Evolutionary conservation across 1,140 invertebrate genomes (phyloP).

Genomic region (Cheumatopsyche charites): DNA sequence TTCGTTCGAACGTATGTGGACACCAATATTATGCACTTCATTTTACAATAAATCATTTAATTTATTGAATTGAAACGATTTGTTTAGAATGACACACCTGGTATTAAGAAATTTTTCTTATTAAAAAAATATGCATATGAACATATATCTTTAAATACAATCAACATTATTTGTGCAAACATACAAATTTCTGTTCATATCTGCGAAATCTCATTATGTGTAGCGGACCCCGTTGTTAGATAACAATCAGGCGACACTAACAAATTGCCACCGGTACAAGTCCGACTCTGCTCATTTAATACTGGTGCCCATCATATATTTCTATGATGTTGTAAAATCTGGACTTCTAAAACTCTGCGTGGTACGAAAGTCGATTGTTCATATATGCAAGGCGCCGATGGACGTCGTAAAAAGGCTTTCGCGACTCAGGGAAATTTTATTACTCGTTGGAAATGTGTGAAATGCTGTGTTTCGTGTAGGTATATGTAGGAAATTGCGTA

Average conservation of each 20-base stretch:
- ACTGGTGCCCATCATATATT: slow-evolving; percentile 13
- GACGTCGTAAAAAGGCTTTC: background rate
- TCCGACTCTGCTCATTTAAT: slow-evolving; percentile 10
- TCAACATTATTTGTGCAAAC: too few species aligned
- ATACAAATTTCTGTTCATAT: slow-evolving; percentile 2
- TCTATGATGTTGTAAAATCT: slow-evolving; percentile 17
- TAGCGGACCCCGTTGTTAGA: slow-evolving; percentile 24
- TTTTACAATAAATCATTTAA: too few species aligned
- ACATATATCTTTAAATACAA: too few species aligned
- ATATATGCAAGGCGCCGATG: background rate
- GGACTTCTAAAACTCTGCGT: background rate
- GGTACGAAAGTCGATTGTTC: background rate
- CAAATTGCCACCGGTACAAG: slow-evolving; percentile 40
- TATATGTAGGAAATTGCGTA: too few species aligned
- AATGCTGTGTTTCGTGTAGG: too few species aligned
- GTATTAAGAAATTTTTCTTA: too few species aligned
- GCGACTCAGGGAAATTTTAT: background rate
- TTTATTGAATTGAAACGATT: too few species aligned
- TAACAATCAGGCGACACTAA: slow-evolving; percentile 44
- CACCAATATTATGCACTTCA: too few species aligned
- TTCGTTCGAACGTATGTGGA: too few species aligned
- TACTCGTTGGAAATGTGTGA: too few species aligned
- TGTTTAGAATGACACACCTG: too few species aligned
- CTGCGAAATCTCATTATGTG: slow-evolving; percentile 34
- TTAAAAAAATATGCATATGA: too few species aligned